Evolutionary conservation across 2,888 invertebrate species (phyloP).

Genomic region (Drosophila infuscata): DNA sequence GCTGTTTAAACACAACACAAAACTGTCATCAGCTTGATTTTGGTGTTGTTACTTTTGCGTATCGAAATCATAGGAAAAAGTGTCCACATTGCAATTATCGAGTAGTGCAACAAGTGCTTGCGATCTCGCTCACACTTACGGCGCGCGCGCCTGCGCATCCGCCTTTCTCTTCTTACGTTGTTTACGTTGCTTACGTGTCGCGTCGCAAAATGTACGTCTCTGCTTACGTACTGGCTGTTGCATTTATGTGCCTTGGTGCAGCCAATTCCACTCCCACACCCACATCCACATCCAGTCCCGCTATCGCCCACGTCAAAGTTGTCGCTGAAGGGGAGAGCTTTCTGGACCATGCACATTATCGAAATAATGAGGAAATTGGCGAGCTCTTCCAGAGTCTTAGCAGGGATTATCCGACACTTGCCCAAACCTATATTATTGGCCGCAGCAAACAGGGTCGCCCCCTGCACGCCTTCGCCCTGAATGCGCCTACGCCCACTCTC

Average conservation of each 20-base stretch:
- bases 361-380: constrained; percentile 89
- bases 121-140: constrained; percentile 17
- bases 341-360: constrained; percentile 86
- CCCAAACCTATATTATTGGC: constrained; percentile 91
- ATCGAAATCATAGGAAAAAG: constrained; percentile 27
- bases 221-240: constrained; percentile 36
- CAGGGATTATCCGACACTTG: constrained; percentile 88
- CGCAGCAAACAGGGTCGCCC: constrained; percentile 92
- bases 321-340: constrained; percentile 73
- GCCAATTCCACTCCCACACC: constrained; percentile 20
- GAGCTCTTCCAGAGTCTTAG: constrained; percentile 88
- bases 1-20: neutral
- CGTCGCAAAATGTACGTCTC: constrained; percentile 49
- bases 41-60: constrained; percentile 2
- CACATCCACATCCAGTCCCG: constrained; percentile 7
- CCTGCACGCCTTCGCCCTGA: constrained; percentile 90
- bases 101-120: constrained; percentile 48
- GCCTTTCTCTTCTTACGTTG: constrained; percentile 25
- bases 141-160: constrained; percentile 62
- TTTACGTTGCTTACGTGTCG: constrained; percentile 60
- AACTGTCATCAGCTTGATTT: constrained; percentile 20
- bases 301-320: constrained; percentile 49
- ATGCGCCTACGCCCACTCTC: constrained; percentile 88
- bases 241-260: constrained; percentile 34
- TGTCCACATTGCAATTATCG: constrained; percentile 28